Evolutionary conservation across 1,140 invertebrate species (phyloP), one percentile per base, ranked within the genome.

Genomic region (Cephus cinctus): DNA sequence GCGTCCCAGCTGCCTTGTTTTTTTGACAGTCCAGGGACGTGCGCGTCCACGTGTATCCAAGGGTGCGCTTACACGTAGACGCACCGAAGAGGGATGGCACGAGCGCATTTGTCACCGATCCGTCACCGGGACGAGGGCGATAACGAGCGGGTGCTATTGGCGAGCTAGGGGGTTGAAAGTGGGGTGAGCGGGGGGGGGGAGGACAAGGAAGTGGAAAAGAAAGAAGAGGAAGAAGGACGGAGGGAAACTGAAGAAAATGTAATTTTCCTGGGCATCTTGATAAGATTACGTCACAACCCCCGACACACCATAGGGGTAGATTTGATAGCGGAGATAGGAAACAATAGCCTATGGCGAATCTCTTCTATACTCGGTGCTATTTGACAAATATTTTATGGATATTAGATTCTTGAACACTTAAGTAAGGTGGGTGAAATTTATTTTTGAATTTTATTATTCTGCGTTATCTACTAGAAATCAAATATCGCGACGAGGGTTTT

Each of bases 91-190:
- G 19, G 43, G 43, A 34, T 21, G n/a, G 43, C 15, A 34, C 9
- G 32, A 21, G 43, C 16, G 35, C 43, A 45, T 45, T 45, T 45
- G 43, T 45, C 43, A 45, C 43, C 43, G 43, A 45, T 45, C 43
- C 43, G 34, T 45, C 43, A 45, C 43, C 31, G 20, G n/a, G 32
- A 45, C 43, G 30, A 35, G 35, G 38, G 16, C 25, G 47, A 48
- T 48, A 48, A 48, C 47, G 47, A 48, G 40, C 23, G 16, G 34
- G 34, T 14, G 14, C 4, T 14, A n/a, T n/a, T n/a, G n/a, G n/a
- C n/a, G n/a, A n/a, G n/a, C n/a, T n/a, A n/a, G n/a, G n/a, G n/a
- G n/a, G n/a, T n/a, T n/a, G n/a, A n/a, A n/a, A n/a, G n/a, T n/a
- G n/a, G n/a, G n/a, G n/a, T n/a, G n/a, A n/a, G n/a, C n/a, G n/a